These are phyloP conservation scores for Drosophila varians DNA, from an alignment of 1,140 invertebrate genomes.

Conservation along the genomic window DNA sequence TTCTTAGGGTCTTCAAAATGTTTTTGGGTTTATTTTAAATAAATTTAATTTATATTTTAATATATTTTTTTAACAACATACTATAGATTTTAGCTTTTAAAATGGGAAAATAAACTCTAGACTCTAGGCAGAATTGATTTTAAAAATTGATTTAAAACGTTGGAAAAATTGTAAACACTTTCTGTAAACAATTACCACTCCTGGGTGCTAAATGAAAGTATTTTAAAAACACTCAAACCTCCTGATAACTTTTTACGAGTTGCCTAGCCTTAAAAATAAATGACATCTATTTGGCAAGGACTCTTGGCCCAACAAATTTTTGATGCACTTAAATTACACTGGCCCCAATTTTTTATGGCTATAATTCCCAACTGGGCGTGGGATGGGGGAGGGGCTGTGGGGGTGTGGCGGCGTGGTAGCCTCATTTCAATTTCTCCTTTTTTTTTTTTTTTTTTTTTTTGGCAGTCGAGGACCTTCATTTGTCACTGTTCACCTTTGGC, in stretches of 20 bases:
- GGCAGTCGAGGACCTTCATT: slow-evolving; percentile 27
- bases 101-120: too few relatives aligned
- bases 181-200: too few relatives aligned
- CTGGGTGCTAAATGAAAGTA: too few relatives aligned
- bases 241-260: too few relatives aligned
- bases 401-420: too few relatives aligned
- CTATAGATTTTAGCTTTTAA: too few relatives aligned
- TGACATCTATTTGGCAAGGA: not conserved
- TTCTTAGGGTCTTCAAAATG: not conserved
- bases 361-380: slow-evolving; percentile 14
- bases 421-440: slow-evolving; percentile 22
- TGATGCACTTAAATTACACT: not conserved
- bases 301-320: not conserved
- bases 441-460: not conserved
- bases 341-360: slow-evolving; percentile 15
- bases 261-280: not conserved
- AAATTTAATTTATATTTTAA: too few relatives aligned
- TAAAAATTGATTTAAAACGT: too few relatives aligned
- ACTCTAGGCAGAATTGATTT: too few relatives aligned
- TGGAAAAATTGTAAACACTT: too few relatives aligned
- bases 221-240: too few relatives aligned
- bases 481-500: slow-evolving; percentile 42
- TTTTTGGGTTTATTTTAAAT: not conserved
- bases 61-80: too few relatives aligned
- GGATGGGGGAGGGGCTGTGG: not conserved